Evolutionary conservation across 2,797 vertebrate species (phyloP), one percentile per base, ranked within the genome.

Genomic region (Pseudochaenichthys georgianus): DNA sequence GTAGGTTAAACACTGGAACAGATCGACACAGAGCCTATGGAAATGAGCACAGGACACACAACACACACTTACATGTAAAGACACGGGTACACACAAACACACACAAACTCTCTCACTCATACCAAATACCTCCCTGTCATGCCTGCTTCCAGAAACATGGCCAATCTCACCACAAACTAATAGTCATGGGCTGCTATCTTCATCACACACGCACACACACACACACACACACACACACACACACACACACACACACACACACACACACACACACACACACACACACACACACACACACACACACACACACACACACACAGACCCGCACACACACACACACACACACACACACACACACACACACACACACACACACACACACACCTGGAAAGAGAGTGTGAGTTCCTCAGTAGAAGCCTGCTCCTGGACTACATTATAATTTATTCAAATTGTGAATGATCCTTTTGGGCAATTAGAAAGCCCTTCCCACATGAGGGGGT

Each of bases 391-490:
- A 50, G 43, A 63, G 52, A 78, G 52, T 1, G 57, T 38, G 54
- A 34, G 10, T 43, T 78, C 38, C 63, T 63, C 62, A 69, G 66
- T 48, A 57, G 57, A 82, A 61, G 73, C 61, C 68, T 75, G 64
- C 72, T 81, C 78, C 64, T 83, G 55, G 64, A 82, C 77, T 82
- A 88, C 86, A 91, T 88, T 72, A 88, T 64, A 91, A 84, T 91
- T 90, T 86, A 89, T 89, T 89, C 76, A 73, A 87, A 92, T 91
- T 85, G 82, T 85, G 82, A 89, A 91, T 92, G 87, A 91, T 93
- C 73, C 87, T 91, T 91, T 76, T 84, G 92, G 90, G 87, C 87
- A 91, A 90, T 94, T 93, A 91, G 91, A 93, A 93, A 90, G 88
- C 85, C 80, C 85, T 90, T 89, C 89, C 81, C 80, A 92, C 92